Conservation (phyloP, 1,140 invertebrate genomes). For the Eupristina koningsbergeri region DNA sequence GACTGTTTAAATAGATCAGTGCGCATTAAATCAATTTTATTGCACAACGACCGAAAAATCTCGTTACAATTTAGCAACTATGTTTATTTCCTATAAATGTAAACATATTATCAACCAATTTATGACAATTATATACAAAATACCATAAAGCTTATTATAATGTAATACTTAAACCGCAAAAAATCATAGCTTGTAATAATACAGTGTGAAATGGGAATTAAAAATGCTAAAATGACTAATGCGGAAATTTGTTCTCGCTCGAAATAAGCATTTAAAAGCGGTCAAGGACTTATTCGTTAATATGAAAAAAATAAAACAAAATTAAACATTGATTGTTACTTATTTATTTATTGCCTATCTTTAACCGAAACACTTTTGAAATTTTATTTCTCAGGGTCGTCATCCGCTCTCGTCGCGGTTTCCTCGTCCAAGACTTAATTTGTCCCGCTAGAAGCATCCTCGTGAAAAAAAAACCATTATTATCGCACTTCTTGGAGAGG, state of each 20-base stretch:
- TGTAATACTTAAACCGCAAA: neutral
- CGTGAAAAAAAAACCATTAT: neutral
- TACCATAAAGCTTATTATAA: neutral
- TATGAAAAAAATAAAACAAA: neutral
- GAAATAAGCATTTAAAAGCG: neutral
- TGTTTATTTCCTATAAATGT: too few relatives aligned
- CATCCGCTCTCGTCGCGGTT: neutral
- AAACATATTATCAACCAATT: neutral
- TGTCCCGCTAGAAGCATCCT: neutral
- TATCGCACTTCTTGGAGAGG: too few relatives aligned
- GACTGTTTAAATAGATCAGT: too few relatives aligned
- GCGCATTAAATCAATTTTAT: too few relatives aligned
- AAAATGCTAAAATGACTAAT: neutral
- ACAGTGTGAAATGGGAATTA: neutral
- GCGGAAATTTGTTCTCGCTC: neutral
- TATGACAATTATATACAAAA: neutral
- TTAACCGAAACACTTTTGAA: neutral
- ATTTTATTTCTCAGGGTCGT: neutral
- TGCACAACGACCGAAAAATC: too few relatives aligned
- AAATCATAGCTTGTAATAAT: neutral
- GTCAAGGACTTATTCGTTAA: too few relatives aligned
- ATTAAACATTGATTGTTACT: neutral
- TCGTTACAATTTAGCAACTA: too few relatives aligned
- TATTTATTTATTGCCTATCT: neutral
- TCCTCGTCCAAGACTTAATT: neutral